Evolutionary conservation across 2,888 invertebrate genomes (phyloP), one percentile per base, ranked within the genome.

Genomic region (Drosophila eohydei): DNA sequence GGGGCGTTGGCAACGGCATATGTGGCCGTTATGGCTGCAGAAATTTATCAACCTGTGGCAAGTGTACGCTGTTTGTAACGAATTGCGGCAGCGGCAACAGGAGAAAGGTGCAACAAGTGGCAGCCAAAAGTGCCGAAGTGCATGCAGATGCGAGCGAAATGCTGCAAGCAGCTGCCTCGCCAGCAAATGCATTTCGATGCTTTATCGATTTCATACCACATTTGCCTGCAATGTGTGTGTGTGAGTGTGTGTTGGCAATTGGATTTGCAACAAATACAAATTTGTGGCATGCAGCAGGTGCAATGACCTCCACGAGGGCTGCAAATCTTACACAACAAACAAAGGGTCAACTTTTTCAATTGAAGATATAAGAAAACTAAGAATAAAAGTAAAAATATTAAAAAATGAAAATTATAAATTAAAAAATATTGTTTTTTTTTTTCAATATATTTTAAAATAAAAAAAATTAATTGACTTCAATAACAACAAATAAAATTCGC

Each of bases 141-240:
- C 76, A 75, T 75, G 71, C 60, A 72, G 74, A 84, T 80, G 80
- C 73, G 38, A 65, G 61, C 69, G 60, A 52, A 81, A 73, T 56
- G 68, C 65, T 70, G 75, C 61, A 65, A 69, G 68, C 73, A 54
- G 71, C 66, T 57, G 80, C 69, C 38, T 69, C 51, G 68, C 71
- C 73, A 69, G 68, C 75, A 63, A 81, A 73, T 81, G 71, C 78
- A 71, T 70, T 74, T 74, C 74, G 76, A 83, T 86, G 69, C 75
- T 79, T 85, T 85, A 85, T 88, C 85, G 84, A 88, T 88, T 85
- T 88, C 83, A 85, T 85, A 84, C 78, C 81, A 83, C 86, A 84
- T 84, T 84, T 85, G 74, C 66, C 40, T 61, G 75, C 71, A 84
- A 85, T 84, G 57, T 78, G 44, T 55, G 34, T 63, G 28, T 56